These are phyloP conservation scores for Pomatorhinus ruficollis DNA, from an alignment of 2,113 vertebrate genomes.

Conservation along the genomic window DNA sequence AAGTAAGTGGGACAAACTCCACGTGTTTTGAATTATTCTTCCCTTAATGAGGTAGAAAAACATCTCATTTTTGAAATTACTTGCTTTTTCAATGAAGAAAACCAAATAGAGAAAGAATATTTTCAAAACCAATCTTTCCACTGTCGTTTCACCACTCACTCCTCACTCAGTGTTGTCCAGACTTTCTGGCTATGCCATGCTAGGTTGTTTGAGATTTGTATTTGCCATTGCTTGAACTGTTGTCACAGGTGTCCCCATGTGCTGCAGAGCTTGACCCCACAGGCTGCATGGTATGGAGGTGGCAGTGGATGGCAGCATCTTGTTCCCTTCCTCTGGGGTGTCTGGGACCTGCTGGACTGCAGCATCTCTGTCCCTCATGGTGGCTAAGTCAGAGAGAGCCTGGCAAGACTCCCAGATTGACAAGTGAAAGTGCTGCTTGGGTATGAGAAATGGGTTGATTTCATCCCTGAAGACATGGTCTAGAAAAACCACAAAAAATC, in stretches of 20 bases:
- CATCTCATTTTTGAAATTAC: background rate
- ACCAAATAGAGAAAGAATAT: background rate
- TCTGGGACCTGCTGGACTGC: background rate
- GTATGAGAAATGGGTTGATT: background rate
- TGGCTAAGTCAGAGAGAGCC: background rate
- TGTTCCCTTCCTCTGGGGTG: background rate
- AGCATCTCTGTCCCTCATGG: background rate
- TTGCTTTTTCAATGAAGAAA: background rate
- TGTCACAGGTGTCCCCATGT: background rate
- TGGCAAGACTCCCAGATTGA: background rate
- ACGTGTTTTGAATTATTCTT: conserved; percentile 60
- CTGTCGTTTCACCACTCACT: background rate
- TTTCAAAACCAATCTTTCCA: background rate
- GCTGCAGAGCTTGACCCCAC: background rate
- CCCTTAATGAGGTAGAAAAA: conserved; percentile 47
- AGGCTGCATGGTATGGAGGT: fast-evolving
- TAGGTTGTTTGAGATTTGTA: fast-evolving
- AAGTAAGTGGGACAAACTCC: conserved; percentile 63
- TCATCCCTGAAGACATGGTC: background rate
- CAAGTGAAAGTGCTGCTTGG: background rate
- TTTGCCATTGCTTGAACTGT: background rate
- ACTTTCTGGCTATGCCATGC: background rate
- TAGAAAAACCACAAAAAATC: background rate
- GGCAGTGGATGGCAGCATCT: background rate
- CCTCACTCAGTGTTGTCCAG: background rate